Base-by-base conservation (phyloP, 2,113 vertebrate genomes). In the Todiramphus chloris region DNA sequence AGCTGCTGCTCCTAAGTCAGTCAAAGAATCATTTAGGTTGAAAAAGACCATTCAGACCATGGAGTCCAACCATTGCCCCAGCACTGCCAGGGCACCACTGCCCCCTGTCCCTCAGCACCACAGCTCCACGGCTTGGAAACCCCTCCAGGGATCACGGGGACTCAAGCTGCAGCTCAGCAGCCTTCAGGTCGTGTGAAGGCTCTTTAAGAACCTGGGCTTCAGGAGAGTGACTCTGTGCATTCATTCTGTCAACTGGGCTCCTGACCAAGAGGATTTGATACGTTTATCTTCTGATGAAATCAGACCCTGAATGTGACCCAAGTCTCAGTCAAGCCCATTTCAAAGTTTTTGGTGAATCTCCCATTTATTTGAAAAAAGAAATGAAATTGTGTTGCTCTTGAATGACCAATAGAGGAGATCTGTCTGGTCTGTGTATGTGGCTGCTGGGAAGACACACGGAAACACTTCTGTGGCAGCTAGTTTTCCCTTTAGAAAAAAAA, bases 401-500 rank as follows among this genome's bases (percentile, higher is more conserved):
- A 0, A 0, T 68, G 70, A 28, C 24, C 50, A 56, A 1, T 28
- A 33, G 39, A 51, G 16, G 58, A 83, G 33, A 64, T 28, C 27
- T 30, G 46, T 21, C 31, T 31, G 37, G 9, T 53, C 50, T 35
- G 24, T 59, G 13, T 28, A 7, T 2, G 48, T 9, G 76, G 24
- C 53, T 43, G 11, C 35, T 25, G 51, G 46, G 43, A 44, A 68
- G 55, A 37, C 20, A 6, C 4, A 11, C 3, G 37, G 62, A 59
- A 33, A 41, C 43, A 8, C 31, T 73, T 55, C 6, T 27, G 31
- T 0, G 4, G 37, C 48, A 63, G 62, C 24, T 78, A 3, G 11
- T 37, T 87, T 89, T 66, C 46, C n/a, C n/a, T 87, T 87, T 80
- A 77, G 84, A 93, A 68, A 70, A 30, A 46, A 16, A 55, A 96